Conservation (phyloP, 2,797 vertebrate genomes). For the Champsocephalus esox region DNA sequence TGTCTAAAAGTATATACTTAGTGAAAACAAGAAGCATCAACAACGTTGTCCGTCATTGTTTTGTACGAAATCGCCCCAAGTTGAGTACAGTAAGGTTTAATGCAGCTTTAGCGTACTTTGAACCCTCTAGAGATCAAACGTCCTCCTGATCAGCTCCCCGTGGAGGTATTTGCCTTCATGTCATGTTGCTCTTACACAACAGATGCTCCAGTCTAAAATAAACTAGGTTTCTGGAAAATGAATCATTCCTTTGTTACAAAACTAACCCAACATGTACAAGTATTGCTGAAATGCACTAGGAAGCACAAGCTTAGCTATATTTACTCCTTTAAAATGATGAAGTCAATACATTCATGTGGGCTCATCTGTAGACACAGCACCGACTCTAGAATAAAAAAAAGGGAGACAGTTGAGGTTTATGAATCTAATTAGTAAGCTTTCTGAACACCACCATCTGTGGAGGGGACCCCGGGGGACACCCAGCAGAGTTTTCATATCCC, state of each 20-base stretch:
- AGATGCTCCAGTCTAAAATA: conserved; percentile 10
- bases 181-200: conserved; percentile 24
- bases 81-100: background rate
- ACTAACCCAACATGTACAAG: background rate
- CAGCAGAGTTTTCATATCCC: background rate
- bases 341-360: background rate
- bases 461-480: background rate
- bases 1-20: background rate
- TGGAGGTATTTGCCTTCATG: background rate
- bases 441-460: background rate
- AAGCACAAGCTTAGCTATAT: background rate
- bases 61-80: background rate
- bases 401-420: background rate
- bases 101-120: background rate
- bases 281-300: background rate
- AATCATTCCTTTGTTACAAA: conserved; percentile 27
- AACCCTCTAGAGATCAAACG: background rate
- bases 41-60: background rate
- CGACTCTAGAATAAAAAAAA: background rate
- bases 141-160: background rate
- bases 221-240: conserved; percentile 7
- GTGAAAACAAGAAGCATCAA: background rate
- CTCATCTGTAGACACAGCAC: background rate
- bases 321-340: conserved; percentile 1
- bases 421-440: conserved; percentile 1